Conservation (phyloP, 2,797 vertebrate species). For the Muscicapa striata region DNA sequence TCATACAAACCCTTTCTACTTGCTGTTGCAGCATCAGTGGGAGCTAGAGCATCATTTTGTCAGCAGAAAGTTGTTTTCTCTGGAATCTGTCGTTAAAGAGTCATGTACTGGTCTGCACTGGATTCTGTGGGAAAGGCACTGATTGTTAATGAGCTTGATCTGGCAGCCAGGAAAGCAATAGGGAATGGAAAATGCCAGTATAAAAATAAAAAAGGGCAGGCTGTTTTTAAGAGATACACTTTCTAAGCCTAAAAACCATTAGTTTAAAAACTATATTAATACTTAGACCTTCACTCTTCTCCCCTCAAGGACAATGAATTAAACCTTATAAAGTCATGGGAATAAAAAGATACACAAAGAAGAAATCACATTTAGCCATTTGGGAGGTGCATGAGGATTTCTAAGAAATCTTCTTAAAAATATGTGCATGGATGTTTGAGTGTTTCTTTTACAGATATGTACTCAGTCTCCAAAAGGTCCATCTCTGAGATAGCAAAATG, state of each 20-base stretch:
- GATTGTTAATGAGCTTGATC: background rate
- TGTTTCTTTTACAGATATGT: background rate
- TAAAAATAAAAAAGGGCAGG: background rate
- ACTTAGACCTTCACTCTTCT: background rate
- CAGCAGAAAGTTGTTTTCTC: conserved; percentile 10
- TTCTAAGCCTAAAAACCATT: background rate
- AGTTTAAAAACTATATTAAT: background rate
- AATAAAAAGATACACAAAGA: background rate
- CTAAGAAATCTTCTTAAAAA: background rate
- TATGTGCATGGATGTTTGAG: background rate
- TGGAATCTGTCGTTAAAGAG: background rate
- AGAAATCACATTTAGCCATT: background rate
- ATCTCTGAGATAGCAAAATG: background rate
- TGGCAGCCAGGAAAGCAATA: background rate
- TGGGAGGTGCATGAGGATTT: background rate
- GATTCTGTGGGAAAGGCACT: background rate
- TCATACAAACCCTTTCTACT: background rate
- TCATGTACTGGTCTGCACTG: background rate
- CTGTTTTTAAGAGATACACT: background rate
- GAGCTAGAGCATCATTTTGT: background rate
- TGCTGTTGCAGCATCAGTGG: background rate
- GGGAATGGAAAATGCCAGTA: conserved; percentile 23
- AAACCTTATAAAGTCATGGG: background rate
- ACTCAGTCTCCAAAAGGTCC: background rate
- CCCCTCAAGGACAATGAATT: background rate